Evolutionary conservation across 2,797 vertebrate species (phyloP).

Genomic region (Lates japonicus): DNA sequence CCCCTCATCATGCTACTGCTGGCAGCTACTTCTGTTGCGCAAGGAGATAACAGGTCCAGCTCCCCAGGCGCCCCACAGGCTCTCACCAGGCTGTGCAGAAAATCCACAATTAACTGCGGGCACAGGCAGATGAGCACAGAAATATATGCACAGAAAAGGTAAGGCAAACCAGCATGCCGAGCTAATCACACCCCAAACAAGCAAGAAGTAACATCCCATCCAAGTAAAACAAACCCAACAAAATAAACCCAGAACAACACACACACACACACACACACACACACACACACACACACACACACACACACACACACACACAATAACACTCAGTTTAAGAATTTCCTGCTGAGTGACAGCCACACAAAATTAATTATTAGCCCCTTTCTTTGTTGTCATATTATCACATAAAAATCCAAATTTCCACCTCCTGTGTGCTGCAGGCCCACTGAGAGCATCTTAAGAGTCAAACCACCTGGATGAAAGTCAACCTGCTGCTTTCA

Average conservation of each 20-base stretch:
- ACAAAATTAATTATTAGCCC: no score
- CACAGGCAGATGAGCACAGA: background rate
- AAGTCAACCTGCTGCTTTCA: background rate
- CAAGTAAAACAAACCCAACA: background rate
- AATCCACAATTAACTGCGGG: background rate
- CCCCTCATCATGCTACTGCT: background rate
- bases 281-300: background rate
- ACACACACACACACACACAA: background rate
- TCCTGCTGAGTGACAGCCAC: no score
- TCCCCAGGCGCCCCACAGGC: background rate
- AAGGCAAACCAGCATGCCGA: background rate
- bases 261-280: background rate
- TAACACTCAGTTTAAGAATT: no score
- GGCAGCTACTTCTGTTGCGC: background rate
- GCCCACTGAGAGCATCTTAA: no score
- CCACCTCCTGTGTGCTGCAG: background rate
- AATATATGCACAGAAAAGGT: background rate
- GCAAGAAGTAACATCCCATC: background rate
- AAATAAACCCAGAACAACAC: background rate
- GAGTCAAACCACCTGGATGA: background rate
- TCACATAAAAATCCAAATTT: background rate
- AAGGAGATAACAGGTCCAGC: background rate
- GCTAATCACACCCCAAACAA: background rate
- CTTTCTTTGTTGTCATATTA: background rate
- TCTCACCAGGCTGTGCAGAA: background rate